A percentile compares a stretch with the other conserved stretches of the same genome.
These are phyloP conservation scores for Triplophysa dalaica DNA, from an alignment of 2,113 vertebrate species.

Conservation along the genomic window DNA sequence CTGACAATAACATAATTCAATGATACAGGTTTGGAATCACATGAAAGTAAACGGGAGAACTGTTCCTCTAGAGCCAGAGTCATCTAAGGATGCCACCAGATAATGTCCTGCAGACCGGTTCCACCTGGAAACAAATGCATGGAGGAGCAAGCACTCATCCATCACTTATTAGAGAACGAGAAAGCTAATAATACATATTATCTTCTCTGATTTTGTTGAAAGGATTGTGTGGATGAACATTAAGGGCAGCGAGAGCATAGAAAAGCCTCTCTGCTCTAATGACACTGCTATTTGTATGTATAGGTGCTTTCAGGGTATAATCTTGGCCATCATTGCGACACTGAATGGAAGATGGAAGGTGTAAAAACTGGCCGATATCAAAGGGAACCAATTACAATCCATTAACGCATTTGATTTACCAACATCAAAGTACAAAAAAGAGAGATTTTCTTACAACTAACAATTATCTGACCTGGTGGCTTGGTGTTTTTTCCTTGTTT, in stretches of 20 bases:
- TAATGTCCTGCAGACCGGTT: not conserved
- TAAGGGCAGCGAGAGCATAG: constrained; percentile 21
- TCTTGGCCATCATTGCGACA: constrained; percentile 19
- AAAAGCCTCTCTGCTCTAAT: constrained; percentile 36
- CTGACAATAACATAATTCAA: no score
- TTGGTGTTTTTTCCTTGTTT: not conserved
- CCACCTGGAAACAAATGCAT: constrained; percentile 21
- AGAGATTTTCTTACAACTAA: constrained; percentile 20
- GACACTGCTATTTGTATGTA: constrained; percentile 30
- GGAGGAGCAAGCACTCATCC: not conserved
- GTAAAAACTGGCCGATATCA: constrained; percentile 38
- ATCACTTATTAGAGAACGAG: constrained; percentile 20
- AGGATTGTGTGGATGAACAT: constrained; percentile 33
- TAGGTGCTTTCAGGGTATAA: constrained; percentile 41
- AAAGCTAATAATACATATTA: constrained; percentile 37
- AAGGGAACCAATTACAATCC: constrained; percentile 34
- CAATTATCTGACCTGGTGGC: constrained; percentile 27
- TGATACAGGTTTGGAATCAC: no score
- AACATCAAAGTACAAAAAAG: constrained; percentile 43
- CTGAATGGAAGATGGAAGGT: constrained; percentile 28
- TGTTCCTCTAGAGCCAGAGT: not conserved
- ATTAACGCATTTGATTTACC: constrained; percentile 29
- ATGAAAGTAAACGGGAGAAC: not conserved
- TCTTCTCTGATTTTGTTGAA: constrained; percentile 35
- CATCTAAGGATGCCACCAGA: constrained; percentile 1